Percentiles rank a stretch among this genome's conserved stretches.
Evolutionary conservation across 2,113 vertebrate genomes (phyloP).

Genomic region (Podarcis raffonei): DNA sequence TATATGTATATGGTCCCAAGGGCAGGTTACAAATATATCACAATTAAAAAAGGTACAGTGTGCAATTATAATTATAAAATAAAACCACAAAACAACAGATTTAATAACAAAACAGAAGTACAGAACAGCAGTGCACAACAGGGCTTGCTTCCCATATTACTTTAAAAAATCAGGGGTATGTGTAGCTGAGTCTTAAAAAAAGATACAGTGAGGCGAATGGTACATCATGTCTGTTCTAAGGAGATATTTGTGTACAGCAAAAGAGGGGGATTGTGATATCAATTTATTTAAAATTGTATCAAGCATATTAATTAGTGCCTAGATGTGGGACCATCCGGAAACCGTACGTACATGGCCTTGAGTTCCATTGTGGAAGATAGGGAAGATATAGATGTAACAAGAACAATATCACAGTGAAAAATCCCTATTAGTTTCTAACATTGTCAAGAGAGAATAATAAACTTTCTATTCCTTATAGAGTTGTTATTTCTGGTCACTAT

Average conservation of each 20-base stretch:
- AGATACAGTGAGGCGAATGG: background rate
- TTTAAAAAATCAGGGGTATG: background rate
- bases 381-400: background rate
- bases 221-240: background rate
- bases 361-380: background rate
- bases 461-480: constrained; percentile 56
- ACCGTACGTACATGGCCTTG: background rate
- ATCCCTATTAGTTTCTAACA: background rate
- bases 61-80: too few species aligned
- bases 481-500: constrained; percentile 75
- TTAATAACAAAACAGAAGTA: too few species aligned
- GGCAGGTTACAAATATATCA: too few species aligned
- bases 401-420: background rate
- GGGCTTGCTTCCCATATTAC: background rate
- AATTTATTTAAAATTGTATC: background rate
- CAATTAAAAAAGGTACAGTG: too few species aligned
- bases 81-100: too few species aligned
- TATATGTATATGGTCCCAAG: too few species aligned
- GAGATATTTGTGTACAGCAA: background rate
- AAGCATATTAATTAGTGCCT: background rate
- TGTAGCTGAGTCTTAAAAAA: background rate
- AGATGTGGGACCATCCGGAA: background rate
- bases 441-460: background rate
- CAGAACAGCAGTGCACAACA: background rate
- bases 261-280: background rate